Base-by-base conservation (phyloP, 1,140 invertebrate species). In the Neotoxoptera formosana region DNA sequence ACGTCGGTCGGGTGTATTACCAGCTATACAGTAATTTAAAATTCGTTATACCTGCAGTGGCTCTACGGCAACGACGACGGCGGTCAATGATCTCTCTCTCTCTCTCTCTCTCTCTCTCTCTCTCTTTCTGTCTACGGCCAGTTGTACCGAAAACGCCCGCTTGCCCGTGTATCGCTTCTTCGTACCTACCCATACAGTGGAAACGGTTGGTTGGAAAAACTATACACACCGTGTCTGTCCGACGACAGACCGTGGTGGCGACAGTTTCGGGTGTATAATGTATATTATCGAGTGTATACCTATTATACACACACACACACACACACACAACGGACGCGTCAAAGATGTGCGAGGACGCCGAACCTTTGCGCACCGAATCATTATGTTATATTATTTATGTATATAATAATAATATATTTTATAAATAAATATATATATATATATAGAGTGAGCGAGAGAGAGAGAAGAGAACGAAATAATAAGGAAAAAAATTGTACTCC, bases 71-170 rank as follows among this genome's bases (percentile, higher is more conserved):
- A 20, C 20, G 91, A 81, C 45, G 91, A 23, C 91, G 81, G 91
- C 91, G 81, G 91, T 93, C 91, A 93, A 93, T 86, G 91, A 81
- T 93, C 91, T 86, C 53, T 60, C 53, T 90, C 23, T 93, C 76
- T 92, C 25, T 51, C 47, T 67, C 45, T 90, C n/a, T 90, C 48
- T 67, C 51, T 30, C 45, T 20, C 60, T 36, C 30, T n/a, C 36
- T 41, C 34, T 76, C 47, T 25, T 7, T 89, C 51, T 36, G 21
- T 41, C 48, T 34, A 34, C 30, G n/a, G 34, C 7, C 51, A 41
- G 88, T 41, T 88, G 21, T 89, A 89, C 88, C 34, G 34, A 89
- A 89, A 89, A 34, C 47, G 67, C 56, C 90, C 6, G 47, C 25
- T 76, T 51, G 91, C 11, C 3, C 9, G 47, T 51, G n/a, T 47